These are phyloP conservation scores for Bolinopsis microptera DNA, from an alignment of 37 sponge, comb jelly and placozoan species.

Conservation along the genomic window DNA sequence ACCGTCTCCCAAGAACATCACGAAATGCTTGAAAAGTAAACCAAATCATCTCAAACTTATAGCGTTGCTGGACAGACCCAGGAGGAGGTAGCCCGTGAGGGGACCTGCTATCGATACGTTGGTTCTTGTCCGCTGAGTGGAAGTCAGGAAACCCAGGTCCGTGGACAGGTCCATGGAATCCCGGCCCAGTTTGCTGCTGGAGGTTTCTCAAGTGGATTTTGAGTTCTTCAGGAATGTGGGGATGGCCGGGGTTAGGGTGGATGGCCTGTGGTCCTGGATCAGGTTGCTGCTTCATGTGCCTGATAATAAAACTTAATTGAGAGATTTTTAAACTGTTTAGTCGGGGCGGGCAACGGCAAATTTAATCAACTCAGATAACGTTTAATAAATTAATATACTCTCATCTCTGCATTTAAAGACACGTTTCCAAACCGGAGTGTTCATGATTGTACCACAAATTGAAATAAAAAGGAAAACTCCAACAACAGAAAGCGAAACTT, in stretches of 20 bases:
- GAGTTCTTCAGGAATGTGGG: background rate
- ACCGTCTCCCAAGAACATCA: too few relatives aligned
- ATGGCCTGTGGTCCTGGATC: background rate
- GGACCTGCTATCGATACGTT: slow-evolving; percentile 21
- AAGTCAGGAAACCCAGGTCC: background rate
- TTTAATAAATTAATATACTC: too few relatives aligned
- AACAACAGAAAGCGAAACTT: background rate
- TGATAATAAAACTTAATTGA: background rate
- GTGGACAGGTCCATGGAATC: slow-evolving; percentile 1
- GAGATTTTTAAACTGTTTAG: too few relatives aligned
- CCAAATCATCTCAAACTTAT: too few relatives aligned
- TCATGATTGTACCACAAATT: too few relatives aligned
- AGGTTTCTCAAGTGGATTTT: background rate
- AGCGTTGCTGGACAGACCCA: too few relatives aligned
- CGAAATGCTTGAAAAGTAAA: too few relatives aligned
- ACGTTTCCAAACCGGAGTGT: too few relatives aligned
- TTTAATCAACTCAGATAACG: too few relatives aligned
- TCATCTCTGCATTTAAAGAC: too few relatives aligned
- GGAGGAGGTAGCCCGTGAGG: slow-evolving; percentile 22
- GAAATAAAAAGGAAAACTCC: too few relatives aligned
- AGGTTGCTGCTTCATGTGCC: background rate
- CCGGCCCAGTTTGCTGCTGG: background rate
- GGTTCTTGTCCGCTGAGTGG: slow-evolving; percentile 20
- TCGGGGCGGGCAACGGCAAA: too few relatives aligned
- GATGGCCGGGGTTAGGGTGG: background rate